These are phyloP conservation scores for Plebejus melissa DNA, from an alignment of 2,888 invertebrate genomes.

Conservation along the genomic window DNA sequence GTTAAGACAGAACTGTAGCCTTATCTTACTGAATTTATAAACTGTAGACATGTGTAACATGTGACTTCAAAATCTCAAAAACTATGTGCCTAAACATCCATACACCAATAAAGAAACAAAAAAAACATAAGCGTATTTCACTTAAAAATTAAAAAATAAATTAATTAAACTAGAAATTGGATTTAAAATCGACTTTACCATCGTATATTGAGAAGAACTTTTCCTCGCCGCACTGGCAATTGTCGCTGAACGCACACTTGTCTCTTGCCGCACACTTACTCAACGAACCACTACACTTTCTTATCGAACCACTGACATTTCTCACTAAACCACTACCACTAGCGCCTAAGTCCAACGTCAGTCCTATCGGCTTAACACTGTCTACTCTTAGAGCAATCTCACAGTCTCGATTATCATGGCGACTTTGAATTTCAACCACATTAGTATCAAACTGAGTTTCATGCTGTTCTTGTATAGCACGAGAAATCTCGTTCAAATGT, in stretches of 20 bases:
- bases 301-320: slow-evolving; percentile 29
- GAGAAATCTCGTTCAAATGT: slow-evolving; percentile 1
- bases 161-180: slow-evolving; percentile 44
- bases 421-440: not conserved
- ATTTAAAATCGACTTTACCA: slow-evolving; percentile 52
- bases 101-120: slow-evolving; percentile 5
- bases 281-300: slow-evolving; percentile 27
- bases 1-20: not conserved
- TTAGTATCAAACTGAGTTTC: not conserved
- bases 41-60: not conserved
- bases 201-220: slow-evolving; percentile 49
- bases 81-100: not conserved
- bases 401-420: slow-evolving; percentile 27
- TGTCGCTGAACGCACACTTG: slow-evolving; percentile 43
- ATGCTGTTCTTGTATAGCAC: not conserved
- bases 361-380: not conserved
- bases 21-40: not conserved
- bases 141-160: slow-evolving; percentile 25
- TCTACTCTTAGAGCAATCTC: slow-evolving; percentile 31
- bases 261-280: slow-evolving; percentile 32
- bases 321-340: not conserved
- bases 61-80: slow-evolving; percentile 10
- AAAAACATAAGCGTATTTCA: slow-evolving; percentile 26
- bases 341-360: slow-evolving; percentile 1
- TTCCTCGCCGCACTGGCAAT: slow-evolving; percentile 41